Conservation (phyloP, 2,113 vertebrate genomes). For the Hipposideros armiger region DNA sequence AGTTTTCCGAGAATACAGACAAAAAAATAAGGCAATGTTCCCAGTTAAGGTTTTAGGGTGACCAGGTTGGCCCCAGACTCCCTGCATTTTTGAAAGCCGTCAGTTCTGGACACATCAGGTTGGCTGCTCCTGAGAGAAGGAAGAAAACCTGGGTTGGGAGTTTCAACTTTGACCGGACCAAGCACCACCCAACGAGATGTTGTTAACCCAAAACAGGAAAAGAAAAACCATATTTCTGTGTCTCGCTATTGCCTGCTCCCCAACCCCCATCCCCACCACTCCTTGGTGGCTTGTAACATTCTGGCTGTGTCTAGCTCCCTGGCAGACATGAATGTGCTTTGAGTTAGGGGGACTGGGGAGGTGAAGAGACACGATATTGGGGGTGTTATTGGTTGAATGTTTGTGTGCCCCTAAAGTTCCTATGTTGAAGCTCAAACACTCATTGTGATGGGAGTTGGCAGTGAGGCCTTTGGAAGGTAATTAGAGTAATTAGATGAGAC, state of each 20-base stretch:
- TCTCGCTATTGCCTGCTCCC: neutral
- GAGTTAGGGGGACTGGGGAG: neutral
- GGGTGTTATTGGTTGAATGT: neutral
- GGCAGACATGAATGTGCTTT: neutral
- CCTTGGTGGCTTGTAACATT: neutral
- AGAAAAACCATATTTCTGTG: neutral
- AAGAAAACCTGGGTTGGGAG: neutral
- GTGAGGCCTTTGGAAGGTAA: neutral
- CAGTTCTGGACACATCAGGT: neutral
- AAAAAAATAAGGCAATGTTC: neutral
- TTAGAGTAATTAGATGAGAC: too few relatives aligned
- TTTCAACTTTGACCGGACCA: neutral
- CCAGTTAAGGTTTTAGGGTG: neutral
- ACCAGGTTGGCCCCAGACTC: neutral
- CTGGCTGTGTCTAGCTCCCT: neutral
- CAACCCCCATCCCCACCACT: too few relatives aligned
- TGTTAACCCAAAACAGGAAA: neutral
- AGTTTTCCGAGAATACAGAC: neutral
- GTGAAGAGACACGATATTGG: neutral
- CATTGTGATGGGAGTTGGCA: too few relatives aligned
- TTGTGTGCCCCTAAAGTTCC: neutral
- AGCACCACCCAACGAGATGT: neutral
- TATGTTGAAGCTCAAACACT: neutral
- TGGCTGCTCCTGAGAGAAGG: neutral
- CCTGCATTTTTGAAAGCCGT: neutral